Conservation (phyloP, 2,888 invertebrate genomes). For the Brachycybe producta region DNA sequence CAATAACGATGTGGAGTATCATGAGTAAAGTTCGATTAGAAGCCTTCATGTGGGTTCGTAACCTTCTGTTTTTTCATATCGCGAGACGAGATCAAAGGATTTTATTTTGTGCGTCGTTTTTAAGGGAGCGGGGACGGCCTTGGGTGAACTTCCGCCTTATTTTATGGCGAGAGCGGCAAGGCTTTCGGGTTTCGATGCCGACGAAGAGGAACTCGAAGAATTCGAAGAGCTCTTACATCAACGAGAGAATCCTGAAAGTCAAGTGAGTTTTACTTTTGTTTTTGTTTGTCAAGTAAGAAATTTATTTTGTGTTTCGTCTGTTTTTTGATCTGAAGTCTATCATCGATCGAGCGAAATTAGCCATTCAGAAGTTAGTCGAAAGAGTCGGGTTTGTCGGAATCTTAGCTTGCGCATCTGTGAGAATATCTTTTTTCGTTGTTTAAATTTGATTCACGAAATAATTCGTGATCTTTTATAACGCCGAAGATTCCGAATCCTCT, state of each 20-base stretch:
- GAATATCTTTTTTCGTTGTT: too few relatives aligned
- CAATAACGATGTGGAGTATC: conserved; percentile 60
- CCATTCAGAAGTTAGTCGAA: conserved; percentile 78
- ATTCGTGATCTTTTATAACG: conserved; percentile 17
- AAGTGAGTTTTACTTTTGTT: background rate
- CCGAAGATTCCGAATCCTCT: conserved; percentile 91
- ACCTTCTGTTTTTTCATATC: background rate
- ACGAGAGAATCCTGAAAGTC: background rate
- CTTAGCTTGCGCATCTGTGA: conserved; percentile 83
- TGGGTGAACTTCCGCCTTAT: conserved; percentile 98
- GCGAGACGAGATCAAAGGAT: background rate
- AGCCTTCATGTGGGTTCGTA: conserved; percentile 80
- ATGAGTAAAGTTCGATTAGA: conserved; percentile 60
- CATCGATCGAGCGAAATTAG: conserved; percentile 64
- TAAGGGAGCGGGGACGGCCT: conserved; percentile 60
- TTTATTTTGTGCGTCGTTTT: background rate
- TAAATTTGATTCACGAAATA: background rate
- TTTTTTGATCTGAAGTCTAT: conserved; percentile 42
- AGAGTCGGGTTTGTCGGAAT: conserved; percentile 92
- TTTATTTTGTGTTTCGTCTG: background rate
- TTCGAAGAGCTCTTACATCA: conserved; percentile 2
- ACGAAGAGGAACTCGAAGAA: conserved; percentile 58
- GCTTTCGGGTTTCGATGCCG: conserved; percentile 39
- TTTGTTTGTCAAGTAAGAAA: background rate
- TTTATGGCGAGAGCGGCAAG: conserved; percentile 91